Conservation (phyloP, 2,113 vertebrate genomes). For the Mesoclemmys tuberculata region DNA sequence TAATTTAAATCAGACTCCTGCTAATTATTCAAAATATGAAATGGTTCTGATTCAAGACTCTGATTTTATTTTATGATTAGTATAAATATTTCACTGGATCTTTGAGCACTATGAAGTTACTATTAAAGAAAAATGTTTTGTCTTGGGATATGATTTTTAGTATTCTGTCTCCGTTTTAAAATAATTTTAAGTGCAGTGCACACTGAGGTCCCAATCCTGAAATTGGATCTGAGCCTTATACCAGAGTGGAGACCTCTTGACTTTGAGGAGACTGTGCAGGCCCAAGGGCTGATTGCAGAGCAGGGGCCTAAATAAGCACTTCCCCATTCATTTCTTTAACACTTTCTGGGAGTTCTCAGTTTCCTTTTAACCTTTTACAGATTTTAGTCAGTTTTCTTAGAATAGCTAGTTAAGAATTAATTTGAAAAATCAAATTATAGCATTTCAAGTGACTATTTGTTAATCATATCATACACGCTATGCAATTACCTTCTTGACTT, state of each 20-base stretch:
- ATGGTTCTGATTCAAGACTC: neutral
- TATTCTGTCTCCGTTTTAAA: neutral
- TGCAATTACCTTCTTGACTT: neutral
- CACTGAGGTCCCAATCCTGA: neutral
- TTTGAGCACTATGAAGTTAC: neutral
- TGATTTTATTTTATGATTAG: neutral
- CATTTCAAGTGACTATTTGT: neutral
- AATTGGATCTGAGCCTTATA: neutral
- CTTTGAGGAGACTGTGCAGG: neutral
- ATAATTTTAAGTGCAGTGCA: neutral
- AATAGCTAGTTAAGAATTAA: neutral
- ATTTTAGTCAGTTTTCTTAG: neutral
- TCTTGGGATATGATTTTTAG: neutral
- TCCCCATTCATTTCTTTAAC: neutral
- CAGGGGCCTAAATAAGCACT: neutral
- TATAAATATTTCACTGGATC: neutral
- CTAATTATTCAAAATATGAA: neutral
- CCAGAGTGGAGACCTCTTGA: neutral
- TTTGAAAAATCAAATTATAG: neutral
- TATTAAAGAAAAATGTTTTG: neutral
- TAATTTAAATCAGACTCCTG: neutral
- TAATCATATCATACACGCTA: neutral
- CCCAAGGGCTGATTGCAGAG: neutral
- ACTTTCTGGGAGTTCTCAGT: neutral
- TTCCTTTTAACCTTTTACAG: neutral